Conservation (phyloP, 2,888 invertebrate genomes). For the Noctua fimbriata region DNA sequence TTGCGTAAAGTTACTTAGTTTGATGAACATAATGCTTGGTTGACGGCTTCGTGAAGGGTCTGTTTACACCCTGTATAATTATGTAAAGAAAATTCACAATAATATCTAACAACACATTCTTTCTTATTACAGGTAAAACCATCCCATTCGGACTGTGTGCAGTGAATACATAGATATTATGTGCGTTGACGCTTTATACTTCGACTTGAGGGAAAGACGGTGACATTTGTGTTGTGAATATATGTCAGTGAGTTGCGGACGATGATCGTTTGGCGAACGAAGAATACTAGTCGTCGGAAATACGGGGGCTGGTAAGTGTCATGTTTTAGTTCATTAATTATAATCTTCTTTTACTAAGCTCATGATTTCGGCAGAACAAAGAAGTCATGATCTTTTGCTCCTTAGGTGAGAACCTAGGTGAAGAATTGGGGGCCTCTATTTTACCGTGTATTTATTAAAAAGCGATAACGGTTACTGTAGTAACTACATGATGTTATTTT, state of each 20-base stretch:
- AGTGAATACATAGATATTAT: conserved; percentile 80
- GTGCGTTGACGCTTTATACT: conserved; percentile 76
- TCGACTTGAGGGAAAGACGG: conserved; percentile 77
- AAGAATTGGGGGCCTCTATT: background rate
- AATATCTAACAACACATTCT: background rate
- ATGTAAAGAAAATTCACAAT: too few relatives aligned
- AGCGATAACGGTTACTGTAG: background rate
- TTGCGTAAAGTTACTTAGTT: too few relatives aligned
- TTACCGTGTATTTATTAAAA: background rate
- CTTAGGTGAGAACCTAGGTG: too few relatives aligned
- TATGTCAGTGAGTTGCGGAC: conserved; percentile 81
- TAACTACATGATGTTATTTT: background rate
- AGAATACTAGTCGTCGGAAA: conserved; percentile 88
- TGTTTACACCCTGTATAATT: too few relatives aligned
- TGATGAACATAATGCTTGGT: too few relatives aligned
- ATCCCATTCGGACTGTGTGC: conserved; percentile 64
- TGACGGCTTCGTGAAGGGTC: too few relatives aligned
- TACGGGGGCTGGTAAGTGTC: conserved; percentile 82
- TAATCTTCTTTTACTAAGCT: background rate
- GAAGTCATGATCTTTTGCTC: background rate
- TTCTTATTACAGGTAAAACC: conserved; percentile 73
- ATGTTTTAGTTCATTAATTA: conserved; percentile 7
- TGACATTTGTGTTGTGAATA: conserved; percentile 82
- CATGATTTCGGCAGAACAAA: background rate
- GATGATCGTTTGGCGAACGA: conserved; percentile 85